Evolutionary conservation across 2,797 vertebrate genomes (phyloP).

Genomic region (Sparus aurata): DNA sequence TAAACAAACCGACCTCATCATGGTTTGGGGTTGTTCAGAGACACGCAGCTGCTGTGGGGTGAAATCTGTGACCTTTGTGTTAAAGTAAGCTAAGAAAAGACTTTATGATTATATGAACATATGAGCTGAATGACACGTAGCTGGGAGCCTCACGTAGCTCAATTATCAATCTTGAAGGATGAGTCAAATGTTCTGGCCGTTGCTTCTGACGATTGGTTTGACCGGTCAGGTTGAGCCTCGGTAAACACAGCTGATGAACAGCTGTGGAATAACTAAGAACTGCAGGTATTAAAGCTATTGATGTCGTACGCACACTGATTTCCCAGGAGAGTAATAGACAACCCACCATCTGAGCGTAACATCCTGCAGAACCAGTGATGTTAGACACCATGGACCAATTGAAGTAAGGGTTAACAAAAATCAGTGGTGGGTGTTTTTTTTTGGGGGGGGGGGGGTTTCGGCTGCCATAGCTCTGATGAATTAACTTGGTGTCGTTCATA

Average conservation of each 20-base stretch:
- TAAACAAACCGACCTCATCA: neutral
- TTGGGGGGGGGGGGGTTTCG: too few species aligned
- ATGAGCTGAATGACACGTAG: neutral
- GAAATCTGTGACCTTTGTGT: conserved; percentile 3
- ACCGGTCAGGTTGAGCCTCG: conserved; percentile 10
- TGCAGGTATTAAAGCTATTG: conserved; percentile 46
- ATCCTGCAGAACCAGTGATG: neutral
- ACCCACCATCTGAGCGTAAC: conserved; percentile 18
- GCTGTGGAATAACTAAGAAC: conserved; percentile 50
- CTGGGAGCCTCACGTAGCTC: neutral
- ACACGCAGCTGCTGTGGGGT: neutral
- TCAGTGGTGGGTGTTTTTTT: neutral
- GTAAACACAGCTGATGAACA: conserved; percentile 15
- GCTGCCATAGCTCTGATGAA: neutral
- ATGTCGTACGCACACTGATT: conserved; percentile 61
- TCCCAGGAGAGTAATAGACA: conserved; percentile 46
- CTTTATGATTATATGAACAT: neutral
- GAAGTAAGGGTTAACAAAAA: neutral
- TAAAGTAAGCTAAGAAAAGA: conserved; percentile 4
- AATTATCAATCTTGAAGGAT: conserved; percentile 16
- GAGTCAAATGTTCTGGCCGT: neutral
- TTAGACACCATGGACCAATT: conserved; percentile 2
- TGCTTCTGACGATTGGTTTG: conserved; percentile 22
- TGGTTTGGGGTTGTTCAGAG: neutral
- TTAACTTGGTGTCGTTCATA: neutral